Percentiles rank a stretch among this genome's conserved stretches.
These are phyloP conservation scores for Scatophagus argus DNA, from an alignment of 2,113 vertebrate species.

Conservation along the genomic window DNA sequence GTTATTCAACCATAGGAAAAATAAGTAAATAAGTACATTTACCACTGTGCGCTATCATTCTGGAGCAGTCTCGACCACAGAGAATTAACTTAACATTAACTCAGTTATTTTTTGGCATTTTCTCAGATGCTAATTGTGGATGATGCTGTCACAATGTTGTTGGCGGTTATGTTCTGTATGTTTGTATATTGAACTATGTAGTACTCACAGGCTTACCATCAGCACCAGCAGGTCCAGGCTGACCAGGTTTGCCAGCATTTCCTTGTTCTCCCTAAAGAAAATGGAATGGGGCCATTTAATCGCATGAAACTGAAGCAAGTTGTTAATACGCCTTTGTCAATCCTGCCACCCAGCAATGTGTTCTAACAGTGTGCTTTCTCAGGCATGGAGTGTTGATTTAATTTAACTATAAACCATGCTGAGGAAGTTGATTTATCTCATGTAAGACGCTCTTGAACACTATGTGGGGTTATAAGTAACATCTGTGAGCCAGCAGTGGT, in stretches of 20 bases:
- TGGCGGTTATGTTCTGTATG: constrained; percentile 66
- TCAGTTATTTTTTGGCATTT: constrained; percentile 24
- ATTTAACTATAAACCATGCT: constrained; percentile 33
- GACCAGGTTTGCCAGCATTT: constrained; percentile 86
- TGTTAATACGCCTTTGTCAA: neutral
- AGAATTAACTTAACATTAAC: constrained; percentile 40
- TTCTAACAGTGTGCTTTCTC: constrained; percentile 26
- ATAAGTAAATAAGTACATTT: constrained; percentile 33
- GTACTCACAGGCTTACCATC: constrained; percentile 99
- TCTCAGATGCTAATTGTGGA: constrained; percentile 30
- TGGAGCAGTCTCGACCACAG: constrained; percentile 42
- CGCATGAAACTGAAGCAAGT: neutral
- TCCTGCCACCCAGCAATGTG: constrained; percentile 17
- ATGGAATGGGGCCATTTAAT: constrained; percentile 1
- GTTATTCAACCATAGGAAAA: constrained; percentile 53
- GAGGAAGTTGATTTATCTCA: constrained; percentile 32
- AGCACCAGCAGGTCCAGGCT: constrained; percentile 94
- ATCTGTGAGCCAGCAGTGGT: constrained; percentile 62
- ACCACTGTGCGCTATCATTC: constrained; percentile 33
- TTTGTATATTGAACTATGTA: constrained; percentile 90
- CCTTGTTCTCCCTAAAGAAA: constrained; percentile 89
- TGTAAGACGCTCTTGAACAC: constrained; percentile 36
- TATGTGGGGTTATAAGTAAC: constrained; percentile 47
- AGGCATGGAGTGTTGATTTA: constrained; percentile 22
- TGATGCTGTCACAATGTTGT: constrained; percentile 24